Base-by-base conservation (phyloP, 2,888 invertebrate genomes). In the Tachina grossa region DNA sequence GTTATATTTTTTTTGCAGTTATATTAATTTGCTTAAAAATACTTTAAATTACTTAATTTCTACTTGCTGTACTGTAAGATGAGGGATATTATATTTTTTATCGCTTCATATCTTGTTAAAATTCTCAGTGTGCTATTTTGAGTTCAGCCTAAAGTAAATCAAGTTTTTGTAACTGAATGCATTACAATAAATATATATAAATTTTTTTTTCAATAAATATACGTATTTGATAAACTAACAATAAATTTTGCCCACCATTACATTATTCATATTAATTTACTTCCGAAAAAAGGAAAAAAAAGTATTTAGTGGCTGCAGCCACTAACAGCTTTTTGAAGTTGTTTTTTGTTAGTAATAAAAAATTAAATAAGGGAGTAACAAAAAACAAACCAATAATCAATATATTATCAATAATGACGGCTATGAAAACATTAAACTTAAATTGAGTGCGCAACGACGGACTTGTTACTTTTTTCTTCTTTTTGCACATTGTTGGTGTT, bases 321-420 rank as follows among this genome's bases (percentile, higher is more conserved):
- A 69, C 61, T 76, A 75, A 76, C 69, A 69, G 22, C 19, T 49
- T 71, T 68, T 61, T 49, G 16, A 6, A 22, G 3, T 16, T 19
- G 5, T 19, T 16, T 49, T 45, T 22, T 43, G 9, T 11, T 45
- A 31, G 14, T 49, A 77, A 83, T 71, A 83, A 77, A 83, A 83
- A 63, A 71, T 63, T 14, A 83, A 83, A 65, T 71, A 72, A 72
- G 74, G 72, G 74, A 66, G 72, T 72, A 72, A 66, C 57, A 55
- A 39, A 79, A 79, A 79, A 79, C 72, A 72, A 63, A 41, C 45
- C 83, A 83, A 72, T 78, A 83, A 83, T 83, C 77, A 83, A 83
- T 83, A 83, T 83, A 77, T 83, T 83, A 83, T 78, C 83, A 83
- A 74, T 83, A 83, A 83, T 83, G 77, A 83, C 77, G 83, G 83